Base-by-base conservation (phyloP, 2,888 invertebrate genomes). In the Argyresthia goedartella region DNA sequence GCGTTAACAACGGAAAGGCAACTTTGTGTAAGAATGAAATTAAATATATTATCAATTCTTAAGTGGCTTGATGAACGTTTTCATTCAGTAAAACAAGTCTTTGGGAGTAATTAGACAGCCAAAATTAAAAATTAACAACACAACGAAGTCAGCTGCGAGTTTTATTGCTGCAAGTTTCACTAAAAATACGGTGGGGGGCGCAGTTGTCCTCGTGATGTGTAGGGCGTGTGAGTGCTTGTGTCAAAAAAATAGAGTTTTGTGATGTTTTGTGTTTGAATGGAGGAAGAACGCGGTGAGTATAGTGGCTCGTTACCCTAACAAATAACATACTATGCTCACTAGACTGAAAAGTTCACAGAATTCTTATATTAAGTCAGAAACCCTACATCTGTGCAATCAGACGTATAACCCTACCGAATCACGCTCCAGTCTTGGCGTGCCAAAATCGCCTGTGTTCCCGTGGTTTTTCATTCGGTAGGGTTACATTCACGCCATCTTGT, bases 191-290 rank as follows among this genome's bases (percentile, higher is more conserved):
- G 72, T 77, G 85, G 86, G 80, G 77, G 84, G 81, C 84, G 85
- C 78, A 81, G 81, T 39, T 79, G 73, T 78, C 73, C 76, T 74
- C 82, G 82, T 42, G 42, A 50, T 50, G 77, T 78, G 78, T 76
- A 78, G 85, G 86, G 87, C 85, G 87, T 86, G 81, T 81, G 77
- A 82, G 84, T 85, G 85, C 80, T 81, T 79, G 85, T 82, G 82
- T 74, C 74, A 76, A 81, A 75, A 76, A 73, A 67, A 69, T 63
- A 69, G 82, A 85, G 84, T 81, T 82, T 84, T 80, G 84, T 85
- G 84, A 73, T 81, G 73, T 74, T 76, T 67, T 71, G 75, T 68
- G 71, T 65, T 66, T 70, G 70, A 72, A 79, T 74, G 73, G 71
- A 77, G 71, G 64, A 67, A 59, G 65, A 69, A 77, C 81, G 77